Evolutionary conservation across 2,797 vertebrate genomes (phyloP).

Genomic region (Enteromius argenteus): DNA sequence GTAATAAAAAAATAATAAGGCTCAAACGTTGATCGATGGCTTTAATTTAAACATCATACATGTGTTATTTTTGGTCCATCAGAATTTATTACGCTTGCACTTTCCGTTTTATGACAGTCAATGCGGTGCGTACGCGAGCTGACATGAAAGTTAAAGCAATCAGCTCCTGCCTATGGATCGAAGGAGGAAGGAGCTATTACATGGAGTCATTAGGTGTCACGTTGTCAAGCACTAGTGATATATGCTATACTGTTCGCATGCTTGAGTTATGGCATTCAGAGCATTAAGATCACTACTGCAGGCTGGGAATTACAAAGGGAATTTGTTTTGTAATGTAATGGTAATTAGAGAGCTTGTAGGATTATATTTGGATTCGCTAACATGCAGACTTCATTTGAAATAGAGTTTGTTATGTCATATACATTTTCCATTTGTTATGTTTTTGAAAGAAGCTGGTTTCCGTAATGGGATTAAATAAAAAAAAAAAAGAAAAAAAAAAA

Average conservation of each 20-base stretch:
- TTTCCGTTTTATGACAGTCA: conserved; percentile 39
- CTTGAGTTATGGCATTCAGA: not conserved
- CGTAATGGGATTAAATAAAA: not conserved
- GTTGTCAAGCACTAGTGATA: conserved; percentile 30
- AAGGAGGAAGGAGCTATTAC: conserved; percentile 26
- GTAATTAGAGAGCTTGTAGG: not conserved
- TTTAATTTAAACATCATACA: conserved; percentile 63
- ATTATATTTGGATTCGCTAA: not conserved
- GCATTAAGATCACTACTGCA: not conserved
- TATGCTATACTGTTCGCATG: conserved; percentile 1
- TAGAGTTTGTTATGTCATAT: not conserved
- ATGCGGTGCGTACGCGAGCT: conserved; percentile 29
- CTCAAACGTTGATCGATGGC: conserved; percentile 57
- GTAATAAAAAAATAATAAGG: conserved; percentile 53
- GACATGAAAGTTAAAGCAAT: conserved; percentile 44
- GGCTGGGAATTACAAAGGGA: not conserved
- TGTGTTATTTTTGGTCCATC: conserved; percentile 54
- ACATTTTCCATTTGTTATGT: not conserved
- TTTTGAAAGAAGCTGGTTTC: too few relatives aligned
- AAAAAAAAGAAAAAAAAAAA: too few relatives aligned
- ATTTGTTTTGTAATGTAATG: not conserved
- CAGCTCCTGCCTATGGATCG: conserved; percentile 17
- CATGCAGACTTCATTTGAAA: not conserved
- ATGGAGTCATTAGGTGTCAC: conserved; percentile 17
- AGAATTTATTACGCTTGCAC: conserved; percentile 46